Evolutionary conservation across 2,888 invertebrate species (phyloP).

Genomic region (Cheilosia vulpina): DNA sequence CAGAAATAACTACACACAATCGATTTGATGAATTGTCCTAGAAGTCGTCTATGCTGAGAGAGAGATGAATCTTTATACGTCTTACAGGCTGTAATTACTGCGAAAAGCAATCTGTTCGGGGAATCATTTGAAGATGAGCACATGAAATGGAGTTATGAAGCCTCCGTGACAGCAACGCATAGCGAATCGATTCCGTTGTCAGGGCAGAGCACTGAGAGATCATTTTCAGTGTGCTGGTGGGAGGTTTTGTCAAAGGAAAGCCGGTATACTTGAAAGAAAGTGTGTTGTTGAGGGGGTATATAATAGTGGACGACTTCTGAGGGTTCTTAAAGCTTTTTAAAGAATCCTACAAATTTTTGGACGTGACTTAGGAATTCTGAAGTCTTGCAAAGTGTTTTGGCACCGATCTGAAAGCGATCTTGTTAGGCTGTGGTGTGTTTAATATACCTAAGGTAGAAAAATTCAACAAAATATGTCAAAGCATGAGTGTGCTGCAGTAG

Average conservation of each 20-base stretch:
- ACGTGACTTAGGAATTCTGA: too few species aligned
- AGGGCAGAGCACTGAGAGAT: not conserved
- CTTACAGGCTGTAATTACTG: not conserved
- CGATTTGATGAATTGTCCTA: conserved; percentile 13
- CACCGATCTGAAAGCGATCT: too few species aligned
- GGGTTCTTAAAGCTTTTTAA: too few species aligned
- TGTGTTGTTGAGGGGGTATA: too few species aligned
- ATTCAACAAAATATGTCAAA: too few species aligned
- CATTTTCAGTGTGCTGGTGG: not conserved
- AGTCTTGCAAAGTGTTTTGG: too few species aligned
- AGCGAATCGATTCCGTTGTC: not conserved
- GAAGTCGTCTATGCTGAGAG: not conserved
- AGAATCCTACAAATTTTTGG: too few species aligned
- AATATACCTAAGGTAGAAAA: too few species aligned
- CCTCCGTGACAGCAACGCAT: not conserved
- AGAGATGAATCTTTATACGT: not conserved
- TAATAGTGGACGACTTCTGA: too few species aligned
- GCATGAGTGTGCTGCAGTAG: too few species aligned
- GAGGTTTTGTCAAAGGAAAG: not conserved
- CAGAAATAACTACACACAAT: conserved; percentile 31
- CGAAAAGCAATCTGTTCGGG: conserved; percentile 1
- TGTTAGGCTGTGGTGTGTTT: too few species aligned
- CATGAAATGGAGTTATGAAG: not conserved
- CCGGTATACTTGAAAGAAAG: too few species aligned
- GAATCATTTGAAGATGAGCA: not conserved